A percentile compares a stretch with the other conserved stretches of the same genome.
Conservation (phyloP, 2,113 vertebrate genomes). For the Chaetodon trifascialis region DNA sequence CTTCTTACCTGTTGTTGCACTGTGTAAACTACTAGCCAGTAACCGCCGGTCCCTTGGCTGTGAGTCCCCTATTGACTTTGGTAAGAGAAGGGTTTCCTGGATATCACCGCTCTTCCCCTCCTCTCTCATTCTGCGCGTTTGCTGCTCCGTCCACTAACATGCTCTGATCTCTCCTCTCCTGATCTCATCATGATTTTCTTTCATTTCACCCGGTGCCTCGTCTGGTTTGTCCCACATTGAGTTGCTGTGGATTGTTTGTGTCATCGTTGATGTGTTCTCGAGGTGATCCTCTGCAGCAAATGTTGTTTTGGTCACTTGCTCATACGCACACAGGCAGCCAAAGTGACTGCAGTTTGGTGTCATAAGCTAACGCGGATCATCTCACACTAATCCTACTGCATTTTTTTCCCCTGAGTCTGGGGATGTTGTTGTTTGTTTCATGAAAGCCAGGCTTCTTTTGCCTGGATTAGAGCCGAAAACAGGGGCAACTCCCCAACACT, state of each 20-base stretch:
- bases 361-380: slow-evolving; percentile 36
- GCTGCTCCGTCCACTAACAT: slow-evolving; percentile 59
- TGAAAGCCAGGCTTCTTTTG: neutral
- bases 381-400: slow-evolving; percentile 56
- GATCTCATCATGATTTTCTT: slow-evolving; percentile 54
- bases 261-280: neutral
- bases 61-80: slow-evolving; percentile 83
- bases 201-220: slow-evolving; percentile 24
- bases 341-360: slow-evolving; percentile 19
- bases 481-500: neutral
- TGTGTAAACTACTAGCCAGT: slow-evolving; percentile 85
- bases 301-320: slow-evolving; percentile 27
- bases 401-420: slow-evolving; percentile 3
- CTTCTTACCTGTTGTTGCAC: slow-evolving; percentile 76
- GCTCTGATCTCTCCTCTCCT: slow-evolving; percentile 42
- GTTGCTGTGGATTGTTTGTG: slow-evolving; percentile 66
- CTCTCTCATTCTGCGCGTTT: slow-evolving; percentile 40
- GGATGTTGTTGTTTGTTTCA: slow-evolving; percentile 17
- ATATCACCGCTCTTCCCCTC: slow-evolving; percentile 35
- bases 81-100: slow-evolving; percentile 80
- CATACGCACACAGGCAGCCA: neutral
- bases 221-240: slow-evolving; percentile 27
- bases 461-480: neutral
- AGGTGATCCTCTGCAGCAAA: slow-evolving; percentile 20
- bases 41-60: slow-evolving; percentile 82